Evolutionary conservation across 2,888 invertebrate genomes (phyloP).

Genomic region (Tetheella fluctuosa): DNA sequence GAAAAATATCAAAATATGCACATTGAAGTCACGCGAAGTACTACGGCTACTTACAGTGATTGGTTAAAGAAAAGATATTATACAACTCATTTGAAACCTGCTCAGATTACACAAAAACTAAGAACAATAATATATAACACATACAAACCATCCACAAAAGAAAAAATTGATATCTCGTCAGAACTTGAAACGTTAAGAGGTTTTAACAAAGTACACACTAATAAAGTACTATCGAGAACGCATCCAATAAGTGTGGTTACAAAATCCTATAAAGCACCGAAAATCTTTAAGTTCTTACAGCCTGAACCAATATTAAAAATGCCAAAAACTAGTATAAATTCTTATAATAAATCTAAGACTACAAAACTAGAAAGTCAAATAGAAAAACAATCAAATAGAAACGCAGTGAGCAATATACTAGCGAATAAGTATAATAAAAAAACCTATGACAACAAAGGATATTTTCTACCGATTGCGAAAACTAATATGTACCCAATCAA

Average conservation of each 20-base stretch:
- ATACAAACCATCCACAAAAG: slow-evolving; percentile 50
- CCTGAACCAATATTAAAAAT: slow-evolving; percentile 5
- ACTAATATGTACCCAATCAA: slow-evolving; percentile 48
- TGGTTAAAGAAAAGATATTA: background rate
- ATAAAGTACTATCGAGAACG: background rate
- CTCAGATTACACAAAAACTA: slow-evolving; percentile 4
- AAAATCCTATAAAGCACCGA: background rate
- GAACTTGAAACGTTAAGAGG: background rate
- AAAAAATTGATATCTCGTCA: slow-evolving; percentile 40
- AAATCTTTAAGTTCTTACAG: background rate
- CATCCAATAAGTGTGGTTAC: background rate
- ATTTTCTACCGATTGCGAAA: slow-evolving; percentile 44
- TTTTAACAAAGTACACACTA: background rate
- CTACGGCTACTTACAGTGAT: background rate
- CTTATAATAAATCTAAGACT: background rate
- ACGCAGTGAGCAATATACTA: slow-evolving; percentile 19
- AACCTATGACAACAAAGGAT: slow-evolving; percentile 19
- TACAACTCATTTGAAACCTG: background rate
- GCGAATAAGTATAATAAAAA: slow-evolving; percentile 26
- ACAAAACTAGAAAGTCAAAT: slow-evolving; percentile 18
- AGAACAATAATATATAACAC: slow-evolving; percentile 57
- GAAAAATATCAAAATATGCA: background rate
- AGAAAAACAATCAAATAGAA: slow-evolving; percentile 10
- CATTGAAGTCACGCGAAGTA: background rate
- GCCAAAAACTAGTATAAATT: slow-evolving; percentile 7